phyloP scores from a whole-genome alignment of 2,888 invertebrate species.

The Amphipoea lucens region DNA sequence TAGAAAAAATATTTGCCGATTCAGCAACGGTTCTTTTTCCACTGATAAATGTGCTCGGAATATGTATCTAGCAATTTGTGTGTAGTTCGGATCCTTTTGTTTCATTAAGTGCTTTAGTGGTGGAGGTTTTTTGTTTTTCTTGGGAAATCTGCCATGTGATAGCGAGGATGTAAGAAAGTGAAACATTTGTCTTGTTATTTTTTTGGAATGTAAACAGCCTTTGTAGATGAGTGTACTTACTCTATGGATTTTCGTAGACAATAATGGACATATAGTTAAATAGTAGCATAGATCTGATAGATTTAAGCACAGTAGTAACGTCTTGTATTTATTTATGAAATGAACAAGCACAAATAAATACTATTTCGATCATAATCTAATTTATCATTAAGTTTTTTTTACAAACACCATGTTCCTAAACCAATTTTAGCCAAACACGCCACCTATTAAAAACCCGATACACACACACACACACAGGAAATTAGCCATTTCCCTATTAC shows the following conservation, averaged over 20 bases:
- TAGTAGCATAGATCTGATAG: background rate
- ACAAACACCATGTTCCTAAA: background rate
- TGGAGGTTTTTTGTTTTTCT: slow-evolving; percentile 66
- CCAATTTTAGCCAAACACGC: background rate
- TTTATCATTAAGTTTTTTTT: background rate
- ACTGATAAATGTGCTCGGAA: slow-evolving; percentile 86
- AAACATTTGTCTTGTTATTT: slow-evolving; percentile 58
- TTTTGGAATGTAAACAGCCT: slow-evolving; percentile 35
- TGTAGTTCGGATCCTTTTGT: slow-evolving; percentile 81
- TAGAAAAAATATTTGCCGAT: slow-evolving; percentile 89
- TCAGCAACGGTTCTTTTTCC: slow-evolving; percentile 83
- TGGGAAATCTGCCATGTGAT: slow-evolving; percentile 72
- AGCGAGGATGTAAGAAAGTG: slow-evolving; percentile 56
- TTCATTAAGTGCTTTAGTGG: slow-evolving; percentile 79
- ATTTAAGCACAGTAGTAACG: background rate
- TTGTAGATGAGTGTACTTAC: background rate
- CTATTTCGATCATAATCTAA: background rate
- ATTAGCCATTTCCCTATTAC: slow-evolving; percentile 43
- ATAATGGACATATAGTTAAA: background rate
- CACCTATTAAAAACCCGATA: slow-evolving; percentile 1
- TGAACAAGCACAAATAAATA: background rate
- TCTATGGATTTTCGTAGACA: background rate
- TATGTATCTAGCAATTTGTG: slow-evolving; percentile 84
- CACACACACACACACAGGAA: slow-evolving; percentile 16
- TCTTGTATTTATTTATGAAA: background rate